Evolutionary conservation across 2,888 invertebrate genomes (phyloP).

Genomic region (Agonopterix alstromeriana): DNA sequence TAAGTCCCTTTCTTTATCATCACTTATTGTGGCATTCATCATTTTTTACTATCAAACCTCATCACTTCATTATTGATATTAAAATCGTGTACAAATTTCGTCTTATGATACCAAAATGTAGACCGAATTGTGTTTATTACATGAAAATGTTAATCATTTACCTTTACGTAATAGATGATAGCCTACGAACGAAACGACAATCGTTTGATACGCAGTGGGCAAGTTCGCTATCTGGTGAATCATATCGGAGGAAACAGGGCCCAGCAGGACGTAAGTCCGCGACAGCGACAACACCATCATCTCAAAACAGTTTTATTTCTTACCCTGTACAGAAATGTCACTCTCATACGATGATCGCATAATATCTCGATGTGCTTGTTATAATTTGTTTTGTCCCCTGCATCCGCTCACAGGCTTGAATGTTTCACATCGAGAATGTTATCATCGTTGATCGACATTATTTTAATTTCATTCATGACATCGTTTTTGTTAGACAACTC

Average conservation of each 20-base stretch:
- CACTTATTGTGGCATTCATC: constrained; percentile 8
- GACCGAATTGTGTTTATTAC: neutral
- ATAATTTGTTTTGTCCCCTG: constrained; percentile 39
- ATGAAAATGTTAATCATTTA: neutral
- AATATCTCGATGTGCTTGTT: constrained; percentile 68
- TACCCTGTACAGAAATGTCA: constrained; percentile 20
- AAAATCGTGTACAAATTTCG: too few relatives aligned
- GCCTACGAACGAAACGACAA: constrained; percentile 63
- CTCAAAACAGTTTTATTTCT: constrained; percentile 17
- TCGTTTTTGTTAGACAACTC: constrained; percentile 29
- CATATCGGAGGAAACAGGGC: constrained; percentile 80
- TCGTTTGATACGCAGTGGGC: constrained; percentile 56
- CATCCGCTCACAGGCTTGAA: constrained; percentile 70
- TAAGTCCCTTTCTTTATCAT: constrained; percentile 55
- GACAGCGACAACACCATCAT: constrained; percentile 19
- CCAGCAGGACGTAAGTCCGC: constrained; percentile 79
- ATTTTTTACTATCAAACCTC: neutral
- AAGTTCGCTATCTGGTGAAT: constrained; percentile 53
- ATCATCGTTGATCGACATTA: constrained; percentile 52
- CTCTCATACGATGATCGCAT: constrained; percentile 62
- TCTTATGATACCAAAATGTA: too few relatives aligned
- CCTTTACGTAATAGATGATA: constrained; percentile 48
- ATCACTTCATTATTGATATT: neutral
- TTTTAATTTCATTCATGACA: constrained; percentile 14
- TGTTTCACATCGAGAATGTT: constrained; percentile 68